Evolutionary conservation across 2,797 vertebrate genomes (phyloP).

Genomic region (Hoplostethus mediterraneus): DNA sequence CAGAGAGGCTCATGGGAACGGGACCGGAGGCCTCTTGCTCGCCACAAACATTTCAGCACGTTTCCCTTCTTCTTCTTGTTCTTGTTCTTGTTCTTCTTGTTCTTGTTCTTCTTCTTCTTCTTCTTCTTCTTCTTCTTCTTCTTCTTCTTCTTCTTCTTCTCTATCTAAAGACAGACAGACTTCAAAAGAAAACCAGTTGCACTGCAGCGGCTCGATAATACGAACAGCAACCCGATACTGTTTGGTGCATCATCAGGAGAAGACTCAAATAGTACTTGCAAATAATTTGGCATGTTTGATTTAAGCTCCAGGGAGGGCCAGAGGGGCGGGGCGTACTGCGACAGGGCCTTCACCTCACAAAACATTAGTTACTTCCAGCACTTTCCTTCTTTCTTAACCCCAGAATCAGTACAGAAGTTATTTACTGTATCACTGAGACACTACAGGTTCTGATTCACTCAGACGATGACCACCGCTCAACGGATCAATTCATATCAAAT

Average conservation of each 20-base stretch:
- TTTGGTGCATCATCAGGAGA: conserved; percentile 21
- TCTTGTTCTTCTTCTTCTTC: conserved; percentile 10
- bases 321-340: conserved; percentile 37
- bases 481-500: neutral
- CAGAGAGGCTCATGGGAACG: conserved; percentile 22
- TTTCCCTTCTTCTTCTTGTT: conserved; percentile 3
- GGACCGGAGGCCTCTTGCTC: conserved; percentile 37
- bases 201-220: neutral
- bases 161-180: conserved; percentile 12
- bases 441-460: no score
- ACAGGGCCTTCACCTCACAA: neutral
- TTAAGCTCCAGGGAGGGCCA: conserved; percentile 53
- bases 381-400: conserved; percentile 1
- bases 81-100: no score
- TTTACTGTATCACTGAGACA: no score
- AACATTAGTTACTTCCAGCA: conserved; percentile 27
- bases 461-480: neutral
- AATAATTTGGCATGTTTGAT: conserved; percentile 58
- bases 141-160: neutral
- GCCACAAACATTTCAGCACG: conserved; percentile 50
- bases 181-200: conserved; percentile 7
- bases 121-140: neutral
- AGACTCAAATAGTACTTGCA: conserved; percentile 7
- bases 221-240: neutral
- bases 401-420: neutral